phyloP scores from a whole-genome alignment of 1,140 invertebrate species.

The Apis cerana region DNA sequence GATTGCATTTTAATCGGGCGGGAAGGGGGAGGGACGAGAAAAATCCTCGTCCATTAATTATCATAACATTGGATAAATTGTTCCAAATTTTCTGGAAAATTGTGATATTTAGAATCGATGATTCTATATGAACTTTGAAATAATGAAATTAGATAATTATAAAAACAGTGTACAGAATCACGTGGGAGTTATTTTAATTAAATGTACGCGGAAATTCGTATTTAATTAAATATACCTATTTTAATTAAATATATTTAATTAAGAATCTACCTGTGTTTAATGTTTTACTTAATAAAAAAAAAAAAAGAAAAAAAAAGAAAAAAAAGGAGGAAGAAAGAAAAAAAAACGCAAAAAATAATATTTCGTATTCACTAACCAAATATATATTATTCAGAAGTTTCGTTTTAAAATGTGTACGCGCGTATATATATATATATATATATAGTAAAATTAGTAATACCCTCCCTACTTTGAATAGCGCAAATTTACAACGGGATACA shows the following conservation, averaged over 20 bases:
- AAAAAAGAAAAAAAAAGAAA: no score
- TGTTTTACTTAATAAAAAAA: no score
- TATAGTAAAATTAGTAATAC: not conserved
- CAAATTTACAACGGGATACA: not conserved
- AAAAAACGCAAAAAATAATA: not conserved
- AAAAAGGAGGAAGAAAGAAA: no score
- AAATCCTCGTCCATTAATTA: no score
- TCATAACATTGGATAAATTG: no score
- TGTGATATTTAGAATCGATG: no score
- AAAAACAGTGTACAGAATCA: no score
- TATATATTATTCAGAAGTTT: not conserved
- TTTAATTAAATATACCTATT: not conserved
- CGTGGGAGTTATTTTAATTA: not conserved
- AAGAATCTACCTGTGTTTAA: no score
- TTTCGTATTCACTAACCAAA: not conserved
- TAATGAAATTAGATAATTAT: no score
- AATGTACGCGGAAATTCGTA: not conserved
- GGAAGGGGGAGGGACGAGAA: not conserved
- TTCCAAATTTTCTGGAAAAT: not conserved
- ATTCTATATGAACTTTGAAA: no score
- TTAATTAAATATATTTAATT: no score
- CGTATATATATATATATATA: not conserved
- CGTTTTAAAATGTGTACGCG: no score
- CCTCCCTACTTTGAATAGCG: not conserved
- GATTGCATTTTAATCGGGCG: slow-evolving; percentile 30